Evolutionary conservation across 1,140 invertebrate genomes (phyloP).

Genomic region (Micrasema longulum): DNA sequence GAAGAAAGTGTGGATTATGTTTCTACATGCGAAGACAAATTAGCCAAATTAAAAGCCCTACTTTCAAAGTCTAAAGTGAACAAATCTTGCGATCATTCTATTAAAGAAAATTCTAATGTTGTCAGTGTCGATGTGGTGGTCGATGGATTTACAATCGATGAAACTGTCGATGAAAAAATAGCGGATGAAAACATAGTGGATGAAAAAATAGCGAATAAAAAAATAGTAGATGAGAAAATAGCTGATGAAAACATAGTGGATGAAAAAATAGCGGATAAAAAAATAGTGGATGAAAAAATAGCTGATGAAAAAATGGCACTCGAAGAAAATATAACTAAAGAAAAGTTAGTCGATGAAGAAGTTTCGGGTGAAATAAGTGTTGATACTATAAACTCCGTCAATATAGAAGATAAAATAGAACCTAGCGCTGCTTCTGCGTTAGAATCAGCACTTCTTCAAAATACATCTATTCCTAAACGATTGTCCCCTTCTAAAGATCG

Average conservation of each 20-base stretch:
- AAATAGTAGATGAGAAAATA: too few relatives aligned
- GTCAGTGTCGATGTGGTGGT: too few relatives aligned
- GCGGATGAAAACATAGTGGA: too few relatives aligned
- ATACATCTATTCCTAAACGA: constrained; percentile 14
- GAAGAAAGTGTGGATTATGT: constrained; percentile 32
- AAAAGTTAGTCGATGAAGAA: constrained; percentile 20
- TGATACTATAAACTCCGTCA: too few relatives aligned
- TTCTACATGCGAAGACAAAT: constrained; percentile 33
- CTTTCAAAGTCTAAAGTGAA: constrained; percentile 17
- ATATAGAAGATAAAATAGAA: too few relatives aligned
- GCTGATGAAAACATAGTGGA: too few relatives aligned
- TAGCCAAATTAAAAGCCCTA: constrained; percentile 27
- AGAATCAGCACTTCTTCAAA: background rate
- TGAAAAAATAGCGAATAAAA: too few relatives aligned
- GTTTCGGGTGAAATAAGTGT: constrained; percentile 6
- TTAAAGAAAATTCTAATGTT: too few relatives aligned
- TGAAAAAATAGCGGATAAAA: background rate
- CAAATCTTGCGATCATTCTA: background rate
- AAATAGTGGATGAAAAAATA: background rate
- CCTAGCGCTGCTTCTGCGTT: background rate
- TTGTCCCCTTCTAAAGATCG: constrained; percentile 25
- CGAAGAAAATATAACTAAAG: constrained; percentile 2
- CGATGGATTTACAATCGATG: too few relatives aligned
- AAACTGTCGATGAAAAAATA: too few relatives aligned
- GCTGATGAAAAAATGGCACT: background rate